Base-by-base conservation (phyloP, 1,140 invertebrate genomes). In the Dendrolimus kikuchii region DNA sequence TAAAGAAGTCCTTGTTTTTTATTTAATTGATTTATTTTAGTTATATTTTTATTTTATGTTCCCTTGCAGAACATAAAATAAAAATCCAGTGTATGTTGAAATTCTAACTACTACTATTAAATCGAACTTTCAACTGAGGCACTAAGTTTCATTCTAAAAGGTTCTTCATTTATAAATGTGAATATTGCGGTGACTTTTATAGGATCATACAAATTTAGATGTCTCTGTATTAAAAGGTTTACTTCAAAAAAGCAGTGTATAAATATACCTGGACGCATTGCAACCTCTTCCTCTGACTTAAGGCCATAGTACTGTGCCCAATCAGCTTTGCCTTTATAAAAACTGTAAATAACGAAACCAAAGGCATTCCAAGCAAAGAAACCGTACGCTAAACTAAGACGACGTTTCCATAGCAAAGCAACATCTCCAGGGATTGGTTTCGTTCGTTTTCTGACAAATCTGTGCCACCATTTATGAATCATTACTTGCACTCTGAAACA, bases 321-420 rank as follows among this genome's bases (percentile, higher is more conserved):
- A 72, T 92, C 90, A 4, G 74, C 81, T 66, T 90, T 90, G 0
- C 92, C 92, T 41, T 83, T 85, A 49, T 79, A 90, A 6, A 87
- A 69, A 67, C 79, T 87, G 59, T 91, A 92, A 38, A 86, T 52
- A 5, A 92, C 88, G 36, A 91, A 65, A 7, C 90, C 91, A 64
- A 92, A 90, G 0, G 90, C 89, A 81, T 92, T 90, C 90, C 91
- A 92, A 7, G 90, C 89, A 7, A 91, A 38, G 46, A 92, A 60
- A 7, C 87, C 88, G 71, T 93, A 93, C 0, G 74, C 72, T 46
- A 92, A 60, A 55, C 91, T 90, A 1, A 93, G 66, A 36, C 89
- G 83, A 1, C 86, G 69, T 74, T 91, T 92, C 89, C 89, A 91
- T 38, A 82, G 40, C 5, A 77, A 58, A 2, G 92, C 91, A n/a